Conservation (phyloP, 92 coral and sea anemone genomes). For the Palythoa caribaeorum region DNA sequence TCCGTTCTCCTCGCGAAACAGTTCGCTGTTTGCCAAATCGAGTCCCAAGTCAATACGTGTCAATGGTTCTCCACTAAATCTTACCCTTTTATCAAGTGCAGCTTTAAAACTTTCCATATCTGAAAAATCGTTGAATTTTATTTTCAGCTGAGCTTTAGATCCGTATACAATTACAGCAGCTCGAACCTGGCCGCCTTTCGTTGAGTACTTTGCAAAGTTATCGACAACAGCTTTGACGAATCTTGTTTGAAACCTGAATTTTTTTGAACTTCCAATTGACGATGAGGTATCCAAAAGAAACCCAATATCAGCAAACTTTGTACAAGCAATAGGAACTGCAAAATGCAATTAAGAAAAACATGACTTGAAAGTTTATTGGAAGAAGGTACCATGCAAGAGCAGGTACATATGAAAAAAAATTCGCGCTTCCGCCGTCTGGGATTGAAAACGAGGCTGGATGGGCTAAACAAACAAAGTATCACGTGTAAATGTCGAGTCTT, state of each 20-base stretch:
- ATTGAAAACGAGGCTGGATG: no score
- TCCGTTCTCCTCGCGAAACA: conserved; percentile 27
- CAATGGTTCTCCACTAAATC: not conserved
- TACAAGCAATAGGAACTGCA: conserved; percentile 31
- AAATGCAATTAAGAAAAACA: not conserved
- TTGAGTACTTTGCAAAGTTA: not conserved
- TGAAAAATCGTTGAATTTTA: conserved; percentile 32
- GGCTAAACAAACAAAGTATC: no score
- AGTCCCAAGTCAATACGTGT: conserved; percentile 46
- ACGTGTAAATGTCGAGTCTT: no score
- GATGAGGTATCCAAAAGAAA: conserved; percentile 42
- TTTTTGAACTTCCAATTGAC: conserved; percentile 12
- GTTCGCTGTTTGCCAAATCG: conserved; percentile 23
- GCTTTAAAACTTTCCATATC: conserved; percentile 2
- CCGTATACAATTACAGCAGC: conserved; percentile 43
- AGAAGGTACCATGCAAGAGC: no score
- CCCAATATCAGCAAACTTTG: conserved; percentile 28
- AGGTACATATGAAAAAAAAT: no score
- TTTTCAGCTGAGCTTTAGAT: conserved; percentile 16
- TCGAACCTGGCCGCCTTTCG: not conserved
- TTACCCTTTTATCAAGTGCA: conserved; percentile 17
- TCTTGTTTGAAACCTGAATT: conserved; percentile 24
- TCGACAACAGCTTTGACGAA: conserved; percentile 38
- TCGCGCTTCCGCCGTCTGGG: no score
- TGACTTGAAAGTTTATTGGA: not conserved